A percentile compares a stretch with the other conserved stretches of the same genome.
Evolutionary conservation across 2,888 invertebrate species (phyloP).

Genomic region (Coecobrya sp.): DNA sequence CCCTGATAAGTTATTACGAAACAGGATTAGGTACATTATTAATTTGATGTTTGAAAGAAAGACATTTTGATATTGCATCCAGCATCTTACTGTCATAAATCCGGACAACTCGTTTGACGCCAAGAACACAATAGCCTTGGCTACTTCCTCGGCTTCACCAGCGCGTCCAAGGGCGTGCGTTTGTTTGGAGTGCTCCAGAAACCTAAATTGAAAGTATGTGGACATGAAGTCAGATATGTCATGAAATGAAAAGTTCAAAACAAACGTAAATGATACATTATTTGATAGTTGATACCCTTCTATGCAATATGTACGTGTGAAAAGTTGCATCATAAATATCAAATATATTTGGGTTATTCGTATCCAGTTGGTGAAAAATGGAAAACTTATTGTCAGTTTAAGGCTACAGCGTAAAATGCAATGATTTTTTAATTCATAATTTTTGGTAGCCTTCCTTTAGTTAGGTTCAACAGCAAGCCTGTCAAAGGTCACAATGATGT

Average conservation of each 20-base stretch:
- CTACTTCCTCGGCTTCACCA: slow-evolving; percentile 95
- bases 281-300: no score
- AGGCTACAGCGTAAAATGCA: background rate
- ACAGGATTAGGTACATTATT: no score
- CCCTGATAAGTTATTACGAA: slow-evolving; percentile 53
- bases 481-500: background rate
- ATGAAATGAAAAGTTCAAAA: no score
- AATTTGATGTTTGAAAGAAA: no score
- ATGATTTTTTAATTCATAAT: background rate
- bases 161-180: slow-evolving; percentile 97
- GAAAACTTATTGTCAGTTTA: background rate
- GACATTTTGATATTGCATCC: no score
- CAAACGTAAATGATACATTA: no score
- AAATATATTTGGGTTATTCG: no score
- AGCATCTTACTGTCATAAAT: slow-evolving; percentile 75
- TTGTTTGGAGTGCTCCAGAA: slow-evolving; percentile 92
- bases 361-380: background rate
- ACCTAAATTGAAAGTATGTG: slow-evolving; percentile 45
- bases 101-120: slow-evolving; percentile 93
- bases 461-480: background rate
- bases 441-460: background rate
- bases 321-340: no score
- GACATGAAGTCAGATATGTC: background rate
- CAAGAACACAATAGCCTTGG: slow-evolving; percentile 96
- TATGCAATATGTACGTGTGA: no score